Evolutionary conservation across 1,140 invertebrate species (phyloP), one percentile per base, ranked within the genome.

Genomic region (Probaryconus sp.): DNA sequence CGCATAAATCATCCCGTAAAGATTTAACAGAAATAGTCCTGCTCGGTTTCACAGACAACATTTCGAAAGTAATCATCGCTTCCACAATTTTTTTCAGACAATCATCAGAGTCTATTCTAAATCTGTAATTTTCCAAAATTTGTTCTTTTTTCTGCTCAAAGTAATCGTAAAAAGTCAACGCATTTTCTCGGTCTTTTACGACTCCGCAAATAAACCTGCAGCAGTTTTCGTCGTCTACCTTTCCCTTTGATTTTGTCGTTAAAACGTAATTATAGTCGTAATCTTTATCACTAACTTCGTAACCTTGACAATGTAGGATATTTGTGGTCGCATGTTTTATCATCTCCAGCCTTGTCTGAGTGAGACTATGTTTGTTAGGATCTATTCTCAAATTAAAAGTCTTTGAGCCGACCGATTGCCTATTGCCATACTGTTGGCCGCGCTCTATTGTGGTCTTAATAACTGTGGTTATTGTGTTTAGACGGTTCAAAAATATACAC

Each of bases 11-110:
- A 45, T 86, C 78, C 68, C 83, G 82, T 14, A 84, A 82, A n/a
- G 1, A 11, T 47, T 60, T 60, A 9, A 90, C 82, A 72, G 87
- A 82, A n/a, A 90, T 81, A 42, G 88, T 78, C 65, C 85, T 85
- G 63, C 79, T 87, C 2, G 89, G 90, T 77, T 91, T 92, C 7
- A 90, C 89, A 72, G 91, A 88, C 2, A 93, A 80, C 37, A 94
- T 82, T 80, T 93, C 92, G 79, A 93, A 91, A 2, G 80, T 88
- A 0, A 90, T 89, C 6, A 90, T 89, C 10, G 92, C 91, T 56
- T 88, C 83, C 0, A 92, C 92, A 6, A 93, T 79, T 21, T 90
- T 85, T 11, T 77, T 1, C 67, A 87, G 69, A 53, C 83, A 72
- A 16, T 78, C 63, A 17, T 79, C n/a, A 82, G 42, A 60, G 40